Evolutionary conservation across 2,888 invertebrate species (phyloP).

Genomic region (Nomada goodeniana): DNA sequence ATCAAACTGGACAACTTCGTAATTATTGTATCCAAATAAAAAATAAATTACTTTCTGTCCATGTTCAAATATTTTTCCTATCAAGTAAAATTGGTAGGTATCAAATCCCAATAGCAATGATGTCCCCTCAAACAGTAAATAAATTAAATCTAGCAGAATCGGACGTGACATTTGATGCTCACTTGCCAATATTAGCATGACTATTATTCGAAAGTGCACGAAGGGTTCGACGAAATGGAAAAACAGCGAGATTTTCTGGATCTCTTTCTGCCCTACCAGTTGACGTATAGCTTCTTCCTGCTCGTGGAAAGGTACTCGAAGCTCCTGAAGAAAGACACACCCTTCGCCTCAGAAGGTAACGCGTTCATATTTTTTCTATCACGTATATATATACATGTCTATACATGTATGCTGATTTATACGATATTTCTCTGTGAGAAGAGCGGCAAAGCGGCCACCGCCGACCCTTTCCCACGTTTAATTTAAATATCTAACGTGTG

Average conservation of each 20-base stretch:
- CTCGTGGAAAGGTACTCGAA: slow-evolving; percentile 67
- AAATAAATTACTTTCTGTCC: background rate
- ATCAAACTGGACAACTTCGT: no score
- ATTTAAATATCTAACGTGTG: slow-evolving; percentile 57
- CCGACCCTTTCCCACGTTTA: slow-evolving; percentile 70
- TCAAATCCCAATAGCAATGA: no score
- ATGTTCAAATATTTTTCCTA: no score
- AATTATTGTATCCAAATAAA: background rate
- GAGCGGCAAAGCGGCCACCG: slow-evolving; percentile 58
- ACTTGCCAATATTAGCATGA: slow-evolving; percentile 51
- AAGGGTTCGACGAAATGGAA: slow-evolving; percentile 42
- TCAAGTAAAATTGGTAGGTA: background rate
- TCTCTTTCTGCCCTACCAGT: slow-evolving; percentile 61
- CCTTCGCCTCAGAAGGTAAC: slow-evolving; percentile 65
- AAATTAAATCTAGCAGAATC: slow-evolving; percentile 6
- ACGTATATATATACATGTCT: slow-evolving; percentile 49
- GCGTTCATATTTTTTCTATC: slow-evolving; percentile 78
- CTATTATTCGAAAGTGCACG: slow-evolving; percentile 38
- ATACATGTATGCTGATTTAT: slow-evolving; percentile 82
- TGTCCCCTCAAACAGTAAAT: background rate
- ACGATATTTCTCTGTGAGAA: slow-evolving; percentile 75
- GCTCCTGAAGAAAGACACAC: slow-evolving; percentile 68
- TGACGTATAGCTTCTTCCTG: slow-evolving; percentile 21
- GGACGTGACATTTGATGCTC: slow-evolving; percentile 56
- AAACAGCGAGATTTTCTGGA: slow-evolving; percentile 49